phyloP scores from a whole-genome alignment of 2,888 invertebrate species.

The Mimachlamys varia region DNA sequence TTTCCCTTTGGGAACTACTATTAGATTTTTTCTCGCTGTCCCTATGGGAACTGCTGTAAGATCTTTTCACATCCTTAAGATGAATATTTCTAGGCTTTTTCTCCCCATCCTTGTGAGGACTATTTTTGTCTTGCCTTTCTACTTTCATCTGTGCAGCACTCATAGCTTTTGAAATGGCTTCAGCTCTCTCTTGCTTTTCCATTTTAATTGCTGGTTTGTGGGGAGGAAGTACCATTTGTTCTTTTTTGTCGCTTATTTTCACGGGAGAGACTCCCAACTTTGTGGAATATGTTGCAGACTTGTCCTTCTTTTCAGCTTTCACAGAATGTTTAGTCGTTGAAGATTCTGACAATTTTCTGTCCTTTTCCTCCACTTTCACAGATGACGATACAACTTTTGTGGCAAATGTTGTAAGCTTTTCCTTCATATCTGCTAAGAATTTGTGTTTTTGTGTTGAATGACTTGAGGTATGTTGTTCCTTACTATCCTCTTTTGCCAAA shows the following conservation, averaged over 20 bases:
- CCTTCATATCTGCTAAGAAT: constrained; percentile 2
- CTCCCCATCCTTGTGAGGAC: no score
- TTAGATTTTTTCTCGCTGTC: not conserved
- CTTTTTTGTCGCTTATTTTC: not conserved
- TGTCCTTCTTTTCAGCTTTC: not conserved
- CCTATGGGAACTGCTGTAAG: not conserved
- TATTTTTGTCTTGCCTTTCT: not conserved
- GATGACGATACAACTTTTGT: not conserved
- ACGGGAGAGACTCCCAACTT: not conserved
- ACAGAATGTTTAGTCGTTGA: not conserved
- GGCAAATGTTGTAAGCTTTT: not conserved
- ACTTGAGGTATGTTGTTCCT: not conserved
- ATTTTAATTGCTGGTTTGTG: not conserved
- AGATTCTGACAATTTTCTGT: not conserved
- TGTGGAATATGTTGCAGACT: not conserved
- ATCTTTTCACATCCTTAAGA: not conserved
- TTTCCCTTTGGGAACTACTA: not conserved
- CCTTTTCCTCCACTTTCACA: not conserved
- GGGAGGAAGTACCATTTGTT: not conserved
- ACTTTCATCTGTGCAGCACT: constrained; percentile 23
- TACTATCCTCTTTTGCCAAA: not conserved
- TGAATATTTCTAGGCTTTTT: no score
- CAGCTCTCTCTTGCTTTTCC: constrained; percentile 19
- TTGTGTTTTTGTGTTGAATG: not conserved
- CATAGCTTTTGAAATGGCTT: not conserved